Evolutionary conservation across 2,888 invertebrate species (phyloP), one percentile per base, ranked within the genome.

Genomic region (Drosophila neonasuta): DNA sequence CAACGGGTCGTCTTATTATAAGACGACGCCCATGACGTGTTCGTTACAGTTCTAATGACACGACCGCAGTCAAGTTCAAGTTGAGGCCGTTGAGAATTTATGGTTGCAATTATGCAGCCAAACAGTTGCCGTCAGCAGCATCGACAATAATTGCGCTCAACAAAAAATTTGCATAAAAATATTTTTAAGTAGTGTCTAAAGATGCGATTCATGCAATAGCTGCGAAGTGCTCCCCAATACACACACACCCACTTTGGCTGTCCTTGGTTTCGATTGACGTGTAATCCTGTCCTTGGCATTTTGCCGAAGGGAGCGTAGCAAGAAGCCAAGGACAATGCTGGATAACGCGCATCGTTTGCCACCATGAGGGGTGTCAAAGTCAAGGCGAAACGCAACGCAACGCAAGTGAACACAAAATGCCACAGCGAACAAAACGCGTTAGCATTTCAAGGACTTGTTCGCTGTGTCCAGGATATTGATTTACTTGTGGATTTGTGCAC

Each of bases 21-120:
- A n/a, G n/a, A n/a, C n/a, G n/a, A n/a, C n/a, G n/a, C n/a, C n/a
- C n/a, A n/a, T n/a, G n/a, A n/a, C n/a, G n/a, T n/a, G n/a, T n/a
- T n/a, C n/a, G n/a, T n/a, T n/a, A n/a, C 68, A 74, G 58, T 64
- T 84, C 76, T 72, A 79, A 79, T 76, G 84, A 81, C 69, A 57
- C 59, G 63, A 76, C 75, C 79, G 51, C 81, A 69, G 68, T 64
- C 77, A 77, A 77, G 86, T 77, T 82, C 83, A 82, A 82, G 86
- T 85, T 80, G 83, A 61, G 52, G 68, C 64, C 63, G 29, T 42
- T 42, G 36, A 62, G 58, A 72, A 84, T 84, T 84, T 84, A 84
- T 84, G 85, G 82, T 70, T 79, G 87, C 88, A 88, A 88, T 88
- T 88, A 88, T 88, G 88, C 79, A 83, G 80, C 81, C 81, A 77